phyloP scores from a whole-genome alignment of 2,113 vertebrate species.

The Lonchura striata region DNA sequence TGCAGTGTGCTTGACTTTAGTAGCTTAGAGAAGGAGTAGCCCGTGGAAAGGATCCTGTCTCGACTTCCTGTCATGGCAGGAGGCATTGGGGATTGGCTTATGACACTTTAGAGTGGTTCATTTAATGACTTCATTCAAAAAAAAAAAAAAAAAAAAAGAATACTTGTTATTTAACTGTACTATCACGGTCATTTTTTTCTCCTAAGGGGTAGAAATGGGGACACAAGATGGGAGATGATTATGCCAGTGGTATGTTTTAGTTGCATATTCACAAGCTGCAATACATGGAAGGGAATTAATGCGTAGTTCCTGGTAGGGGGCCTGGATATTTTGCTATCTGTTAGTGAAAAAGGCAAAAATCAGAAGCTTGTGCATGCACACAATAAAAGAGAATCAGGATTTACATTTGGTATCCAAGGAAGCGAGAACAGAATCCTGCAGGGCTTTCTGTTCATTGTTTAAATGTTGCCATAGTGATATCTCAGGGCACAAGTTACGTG shows the following conservation, averaged over 20 bases:
- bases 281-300: background rate
- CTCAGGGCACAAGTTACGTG: constrained; percentile 69
- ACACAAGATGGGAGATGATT: background rate
- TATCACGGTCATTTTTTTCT: background rate
- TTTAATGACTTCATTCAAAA: background rate
- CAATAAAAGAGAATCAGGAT: constrained; percentile 39
- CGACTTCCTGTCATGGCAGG: background rate
- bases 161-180: background rate
- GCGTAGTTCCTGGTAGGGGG: background rate
- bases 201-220: background rate
- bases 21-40: background rate
- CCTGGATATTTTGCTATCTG: background rate
- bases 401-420: constrained; percentile 64
- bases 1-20: background rate
- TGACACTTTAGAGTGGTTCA: background rate
- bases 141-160: too few species aligned
- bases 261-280: background rate
- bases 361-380: background rate
- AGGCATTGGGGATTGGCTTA: background rate
- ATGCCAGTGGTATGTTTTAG: background rate
- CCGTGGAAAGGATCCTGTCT: background rate
- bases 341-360: constrained; percentile 20
- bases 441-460: constrained; percentile 78
- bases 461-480: constrained; percentile 77
- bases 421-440: constrained; percentile 56